Base-by-base conservation (phyloP, 2,797 vertebrate genomes). In the Artibeus jamaicensis region DNA sequence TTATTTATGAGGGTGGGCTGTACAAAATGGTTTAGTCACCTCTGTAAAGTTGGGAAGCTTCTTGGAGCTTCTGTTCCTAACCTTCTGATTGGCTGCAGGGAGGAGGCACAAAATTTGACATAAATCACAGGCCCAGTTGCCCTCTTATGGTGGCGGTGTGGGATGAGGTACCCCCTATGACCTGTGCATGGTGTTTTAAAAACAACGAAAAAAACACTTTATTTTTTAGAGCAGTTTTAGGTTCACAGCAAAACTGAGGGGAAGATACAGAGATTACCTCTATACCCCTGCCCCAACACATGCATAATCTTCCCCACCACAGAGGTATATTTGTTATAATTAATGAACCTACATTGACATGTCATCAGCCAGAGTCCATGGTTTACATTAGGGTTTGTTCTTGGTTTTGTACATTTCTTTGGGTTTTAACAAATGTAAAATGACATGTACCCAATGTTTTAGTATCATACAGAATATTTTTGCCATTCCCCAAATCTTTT, bases 181-280 rank as follows among this genome's bases (percentile, higher is more conserved):
- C 22, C 7, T 67, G 46, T n/a, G 26, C 22, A 39, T 86, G 5
- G 18, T 6, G 62, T 74, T 65, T 34, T 81, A 46, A 9, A 74
- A 73, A 46, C 14, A n/a, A n/a, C n/a, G n/a, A n/a, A 74, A 18
- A 39, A n/a, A 44, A 73, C 6, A 79, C 19, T 71, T 94, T 95
- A 71, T 57, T 77, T 53, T 92, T 87, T 79, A 92, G 62, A 79
- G 91, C 6, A 89, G 74, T 91, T 95, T 81, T 81, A 91, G n/a
- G 84, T 84, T 94, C 42, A 86, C 42, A 83, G 34, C 4, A 84
- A 94, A 86, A 78, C 34, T 73, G 88, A 93, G 32, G 65, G 62
- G 29, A 62, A 55, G 22, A 1, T 11, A 29, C 8, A 88, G n/a
- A 55, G 59, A 76, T 62, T 94, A 92, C 37, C 12, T 2, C 24